Conservation (phyloP, 2,113 vertebrate genomes). For the Seriola aureovittata region DNA sequence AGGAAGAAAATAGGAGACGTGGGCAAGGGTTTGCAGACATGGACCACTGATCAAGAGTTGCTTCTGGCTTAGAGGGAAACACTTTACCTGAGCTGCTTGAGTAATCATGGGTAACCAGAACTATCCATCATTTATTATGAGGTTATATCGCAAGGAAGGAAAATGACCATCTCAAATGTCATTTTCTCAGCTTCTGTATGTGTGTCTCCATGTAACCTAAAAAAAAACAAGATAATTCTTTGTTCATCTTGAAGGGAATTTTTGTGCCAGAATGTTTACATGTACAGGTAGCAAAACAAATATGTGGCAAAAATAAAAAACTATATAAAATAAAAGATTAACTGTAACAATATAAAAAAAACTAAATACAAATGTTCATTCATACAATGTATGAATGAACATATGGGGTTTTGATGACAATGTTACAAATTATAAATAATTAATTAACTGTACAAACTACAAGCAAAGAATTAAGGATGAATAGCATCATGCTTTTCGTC, state of each 20-base stretch:
- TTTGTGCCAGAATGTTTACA: no score
- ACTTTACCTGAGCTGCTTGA: constrained; percentile 70
- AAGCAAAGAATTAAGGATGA: neutral
- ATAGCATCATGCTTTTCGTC: neutral
- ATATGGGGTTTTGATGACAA: no score
- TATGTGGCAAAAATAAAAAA: neutral
- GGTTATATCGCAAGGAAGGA: constrained; percentile 23
- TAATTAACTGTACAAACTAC: neutral
- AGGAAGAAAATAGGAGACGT: constrained; percentile 49
- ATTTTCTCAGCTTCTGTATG: constrained; percentile 36
- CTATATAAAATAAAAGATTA: no score
- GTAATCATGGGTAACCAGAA: constrained; percentile 53
- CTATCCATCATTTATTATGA: constrained; percentile 67
- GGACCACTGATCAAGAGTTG: constrained; percentile 66
- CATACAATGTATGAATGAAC: no score
- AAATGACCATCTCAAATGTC: constrained; percentile 24
- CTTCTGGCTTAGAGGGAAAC: constrained; percentile 60
- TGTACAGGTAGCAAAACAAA: neutral
- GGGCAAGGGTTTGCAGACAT: constrained; percentile 55
- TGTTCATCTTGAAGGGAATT: no score
- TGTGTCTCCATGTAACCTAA: neutral
- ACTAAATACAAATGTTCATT: no score
- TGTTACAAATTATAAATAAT: neutral
- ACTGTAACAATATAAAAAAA: no score
- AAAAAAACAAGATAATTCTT: constrained; percentile 4